A percentile compares a stretch with the other conserved stretches of the same genome.
phyloP scores from a whole-genome alignment of 2,113 vertebrate genomes.

The Neodontobutis hainanensis region DNA sequence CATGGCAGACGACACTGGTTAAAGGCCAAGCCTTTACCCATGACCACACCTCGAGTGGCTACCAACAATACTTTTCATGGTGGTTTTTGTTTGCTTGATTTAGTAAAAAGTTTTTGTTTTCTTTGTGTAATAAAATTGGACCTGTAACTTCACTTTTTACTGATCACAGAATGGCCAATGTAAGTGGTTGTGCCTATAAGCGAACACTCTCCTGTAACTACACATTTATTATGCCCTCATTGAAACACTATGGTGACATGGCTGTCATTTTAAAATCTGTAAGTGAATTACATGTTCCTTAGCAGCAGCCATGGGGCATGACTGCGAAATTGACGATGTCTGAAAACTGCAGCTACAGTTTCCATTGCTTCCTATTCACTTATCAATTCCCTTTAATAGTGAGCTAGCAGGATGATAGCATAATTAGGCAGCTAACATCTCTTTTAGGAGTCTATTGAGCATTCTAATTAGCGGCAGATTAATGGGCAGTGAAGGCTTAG shows the following conservation, averaged over 20 bases:
- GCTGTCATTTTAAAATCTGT: conserved; percentile 22
- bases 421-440: conserved; percentile 72
- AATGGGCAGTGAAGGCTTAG: conserved; percentile 60
- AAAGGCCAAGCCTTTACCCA: conserved; percentile 48
- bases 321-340: conserved; percentile 6
- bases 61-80: conserved; percentile 40
- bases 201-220: conserved; percentile 1
- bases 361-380: conserved; percentile 58
- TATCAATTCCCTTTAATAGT: conserved; percentile 71
- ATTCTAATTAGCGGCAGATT: conserved; percentile 77
- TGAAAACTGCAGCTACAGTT: conserved; percentile 44
- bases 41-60: conserved; percentile 59
- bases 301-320: conserved; percentile 31
- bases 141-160: background rate
- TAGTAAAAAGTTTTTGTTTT: background rate
- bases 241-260: conserved; percentile 15
- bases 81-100: conserved; percentile 29
- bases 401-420: conserved; percentile 69
- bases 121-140: background rate
- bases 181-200: conserved; percentile 4
- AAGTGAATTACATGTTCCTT: conserved; percentile 23
- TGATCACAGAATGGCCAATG: conserved; percentile 1
- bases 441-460: conserved; percentile 73
- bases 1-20: conserved; percentile 70
- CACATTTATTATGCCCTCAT: background rate